These are phyloP conservation scores for Lutjanus campechanus DNA, from an alignment of 2,797 vertebrate species.

Conservation along the genomic window DNA sequence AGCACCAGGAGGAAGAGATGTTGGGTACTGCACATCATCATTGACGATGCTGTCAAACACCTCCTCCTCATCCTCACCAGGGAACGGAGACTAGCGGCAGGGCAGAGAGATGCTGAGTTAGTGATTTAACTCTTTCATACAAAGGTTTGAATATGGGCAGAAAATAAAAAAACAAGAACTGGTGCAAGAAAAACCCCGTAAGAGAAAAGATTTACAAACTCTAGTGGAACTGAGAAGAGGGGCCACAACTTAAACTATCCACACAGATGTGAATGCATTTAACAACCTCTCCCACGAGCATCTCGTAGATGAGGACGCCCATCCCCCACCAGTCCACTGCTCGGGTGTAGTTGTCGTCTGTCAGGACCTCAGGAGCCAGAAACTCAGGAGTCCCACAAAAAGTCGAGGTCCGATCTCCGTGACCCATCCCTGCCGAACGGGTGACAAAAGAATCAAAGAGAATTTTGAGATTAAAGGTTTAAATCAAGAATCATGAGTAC, in stretches of 20 bases:
- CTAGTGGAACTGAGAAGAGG: not conserved
- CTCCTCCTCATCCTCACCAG: slow-evolving; percentile 95
- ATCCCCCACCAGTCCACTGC: slow-evolving; percentile 97
- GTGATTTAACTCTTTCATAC: not conserved
- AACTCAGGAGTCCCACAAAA: slow-evolving; percentile 97
- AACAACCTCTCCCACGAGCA: slow-evolving; percentile 94
- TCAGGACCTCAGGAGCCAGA: slow-evolving; percentile 94
- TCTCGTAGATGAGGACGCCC: slow-evolving; percentile 95
- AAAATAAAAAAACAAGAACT: not conserved
- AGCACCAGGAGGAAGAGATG: slow-evolving; percentile 87
- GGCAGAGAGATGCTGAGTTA: slow-evolving; percentile 24
- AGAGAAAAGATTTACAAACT: not conserved
- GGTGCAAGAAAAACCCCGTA: not conserved
- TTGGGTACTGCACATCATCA: slow-evolving; percentile 89
- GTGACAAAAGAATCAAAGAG: not conserved
- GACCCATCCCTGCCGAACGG: slow-evolving; percentile 89
- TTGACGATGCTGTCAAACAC: slow-evolving; percentile 97
- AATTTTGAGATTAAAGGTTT: no score
- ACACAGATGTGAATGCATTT: not conserved
- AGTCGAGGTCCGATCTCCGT: slow-evolving; percentile 94
- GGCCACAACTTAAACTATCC: not conserved
- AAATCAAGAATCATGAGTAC: not conserved
- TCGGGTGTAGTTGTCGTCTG: slow-evolving; percentile 91
- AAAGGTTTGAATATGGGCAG: not conserved
- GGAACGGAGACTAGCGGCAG: slow-evolving; percentile 89